Evolutionary conservation across 2,888 invertebrate genomes (phyloP).

Genomic region (Tenthredo mesomela): DNA sequence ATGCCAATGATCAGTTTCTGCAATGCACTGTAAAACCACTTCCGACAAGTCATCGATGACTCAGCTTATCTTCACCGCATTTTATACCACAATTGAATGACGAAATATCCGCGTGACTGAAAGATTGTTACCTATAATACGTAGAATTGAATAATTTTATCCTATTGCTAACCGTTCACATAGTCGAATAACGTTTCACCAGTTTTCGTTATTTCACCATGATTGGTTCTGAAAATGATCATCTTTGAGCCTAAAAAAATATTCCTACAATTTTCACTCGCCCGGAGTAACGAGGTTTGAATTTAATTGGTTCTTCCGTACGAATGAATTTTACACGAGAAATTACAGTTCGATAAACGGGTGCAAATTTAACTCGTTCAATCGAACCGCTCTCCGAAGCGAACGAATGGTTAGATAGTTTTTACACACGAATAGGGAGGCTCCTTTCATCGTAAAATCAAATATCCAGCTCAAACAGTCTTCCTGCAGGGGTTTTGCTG

Average conservation of each 20-base stretch:
- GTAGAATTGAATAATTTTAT: neutral
- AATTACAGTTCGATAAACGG: constrained; percentile 33
- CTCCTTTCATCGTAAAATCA: constrained; percentile 9
- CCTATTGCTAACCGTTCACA: neutral
- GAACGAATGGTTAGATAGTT: constrained; percentile 34
- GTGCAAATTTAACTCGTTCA: constrained; percentile 25
- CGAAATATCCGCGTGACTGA: neutral
- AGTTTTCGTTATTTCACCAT: constrained; percentile 2
- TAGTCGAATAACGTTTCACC: constrained; percentile 2
- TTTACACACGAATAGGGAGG: constrained; percentile 17
- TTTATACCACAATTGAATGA: neutral
- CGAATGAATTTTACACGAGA: constrained; percentile 15
- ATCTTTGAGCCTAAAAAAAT: constrained; percentile 28
- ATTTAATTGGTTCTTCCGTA: constrained; percentile 40
- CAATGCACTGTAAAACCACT: neutral
- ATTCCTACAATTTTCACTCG: neutral
- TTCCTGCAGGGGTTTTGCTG: neutral
- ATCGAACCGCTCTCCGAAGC: constrained; percentile 24
- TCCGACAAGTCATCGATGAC: neutral
- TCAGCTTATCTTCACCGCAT: neutral
- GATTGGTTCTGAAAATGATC: neutral
- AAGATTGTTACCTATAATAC: neutral
- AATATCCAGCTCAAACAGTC: constrained; percentile 14
- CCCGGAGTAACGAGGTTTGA: constrained; percentile 27
- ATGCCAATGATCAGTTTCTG: neutral